Conservation (phyloP, 2,888 invertebrate genomes). For the Hirtodrosophila alboralis region DNA sequence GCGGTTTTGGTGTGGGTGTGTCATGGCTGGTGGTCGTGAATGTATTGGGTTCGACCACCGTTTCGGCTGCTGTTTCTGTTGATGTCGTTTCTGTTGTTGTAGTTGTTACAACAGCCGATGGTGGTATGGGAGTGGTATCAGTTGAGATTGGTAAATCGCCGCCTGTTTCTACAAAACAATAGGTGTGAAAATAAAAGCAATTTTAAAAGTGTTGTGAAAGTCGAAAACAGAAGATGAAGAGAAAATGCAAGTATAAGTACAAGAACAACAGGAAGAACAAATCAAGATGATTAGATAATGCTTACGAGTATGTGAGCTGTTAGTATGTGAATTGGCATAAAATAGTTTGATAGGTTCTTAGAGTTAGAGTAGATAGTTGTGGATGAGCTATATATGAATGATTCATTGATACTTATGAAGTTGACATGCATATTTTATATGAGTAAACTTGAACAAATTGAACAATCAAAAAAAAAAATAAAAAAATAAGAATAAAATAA, state of each 20-base stretch:
- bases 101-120: conserved; percentile 52
- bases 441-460: conserved; percentile 32
- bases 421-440: conserved; percentile 59
- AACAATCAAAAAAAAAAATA: conserved; percentile 18
- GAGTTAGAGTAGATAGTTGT: conserved; percentile 44
- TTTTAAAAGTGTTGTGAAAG: conserved; percentile 81
- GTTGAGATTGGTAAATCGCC: conserved; percentile 79
- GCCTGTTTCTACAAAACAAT: conserved; percentile 84
- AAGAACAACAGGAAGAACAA: conserved; percentile 41
- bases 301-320: conserved; percentile 31
- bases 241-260: conserved; percentile 46
- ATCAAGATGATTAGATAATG: conserved; percentile 18
- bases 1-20: conserved; percentile 85
- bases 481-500: conserved; percentile 17
- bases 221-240: conserved; percentile 74
- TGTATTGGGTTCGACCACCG: conserved; percentile 60
- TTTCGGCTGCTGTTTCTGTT: conserved; percentile 49
- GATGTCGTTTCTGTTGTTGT: conserved; percentile 78
- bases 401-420: conserved; percentile 33
- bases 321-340: conserved; percentile 19
- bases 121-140: conserved; percentile 79
- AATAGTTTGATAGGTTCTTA: conserved; percentile 41
- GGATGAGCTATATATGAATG: conserved; percentile 17
- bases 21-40: conserved; percentile 61
- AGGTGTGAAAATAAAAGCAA: conserved; percentile 81